Evolutionary conservation across 2,113 vertebrate genomes (phyloP).

Genomic region (Semnopithecus entellus): DNA sequence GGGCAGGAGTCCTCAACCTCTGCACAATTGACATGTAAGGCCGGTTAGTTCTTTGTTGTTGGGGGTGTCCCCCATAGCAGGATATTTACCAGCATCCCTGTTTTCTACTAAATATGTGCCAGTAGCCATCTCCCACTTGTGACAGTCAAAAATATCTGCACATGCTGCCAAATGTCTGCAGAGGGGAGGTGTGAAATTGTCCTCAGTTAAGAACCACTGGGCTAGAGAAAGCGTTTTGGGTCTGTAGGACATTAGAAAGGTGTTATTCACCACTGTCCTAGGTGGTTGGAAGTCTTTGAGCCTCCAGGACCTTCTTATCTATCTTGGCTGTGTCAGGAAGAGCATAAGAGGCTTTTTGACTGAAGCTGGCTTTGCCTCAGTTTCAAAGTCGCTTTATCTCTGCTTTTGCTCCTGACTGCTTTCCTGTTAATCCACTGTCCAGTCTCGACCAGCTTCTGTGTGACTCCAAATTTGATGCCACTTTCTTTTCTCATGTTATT

Average conservation of each 20-base stretch:
- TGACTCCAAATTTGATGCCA: not conserved
- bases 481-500: not conserved
- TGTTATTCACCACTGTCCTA: not conserved
- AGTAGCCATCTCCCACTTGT: not conserved
- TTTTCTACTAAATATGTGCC: not conserved
- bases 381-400: not conserved
- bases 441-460: conserved; percentile 35
- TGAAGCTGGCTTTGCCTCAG: conserved; percentile 22
- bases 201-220: not conserved
- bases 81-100: not conserved
- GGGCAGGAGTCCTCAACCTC: not conserved
- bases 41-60: not conserved
- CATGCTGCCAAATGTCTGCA: not conserved
- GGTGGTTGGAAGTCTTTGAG: not conserved
- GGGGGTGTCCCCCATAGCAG: not conserved
- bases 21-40: not conserved
- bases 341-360: not conserved
- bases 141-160: not conserved
- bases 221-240: not conserved
- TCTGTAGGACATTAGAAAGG: not conserved
- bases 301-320: not conserved
- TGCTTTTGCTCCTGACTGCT: conserved; percentile 60
- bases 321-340: not conserved
- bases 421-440: not conserved
- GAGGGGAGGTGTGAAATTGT: not conserved